Percentiles rank a stretch among this genome's conserved stretches.
phyloP scores from a whole-genome alignment of 1,140 invertebrate species.

The Pogonomyrmex californicus region DNA sequence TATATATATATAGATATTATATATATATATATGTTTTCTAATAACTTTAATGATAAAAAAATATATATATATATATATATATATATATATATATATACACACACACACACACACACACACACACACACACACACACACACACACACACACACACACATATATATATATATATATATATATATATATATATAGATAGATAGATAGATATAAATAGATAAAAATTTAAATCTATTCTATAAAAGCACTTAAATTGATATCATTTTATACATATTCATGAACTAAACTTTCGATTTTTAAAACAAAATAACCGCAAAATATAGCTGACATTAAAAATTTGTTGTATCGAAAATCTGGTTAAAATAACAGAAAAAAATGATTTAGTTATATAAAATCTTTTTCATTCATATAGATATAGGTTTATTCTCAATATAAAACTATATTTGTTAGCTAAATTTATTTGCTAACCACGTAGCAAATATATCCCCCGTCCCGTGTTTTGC shows the following conservation, averaged over 20 bases:
- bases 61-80: too few relatives aligned
- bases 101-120: too few relatives aligned
- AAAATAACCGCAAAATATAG: not conserved
- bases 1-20: too few relatives aligned
- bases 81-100: too few relatives aligned
- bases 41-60: too few relatives aligned
- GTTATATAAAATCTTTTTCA: slow-evolving; percentile 10
- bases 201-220: too few relatives aligned
- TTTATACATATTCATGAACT: not conserved
- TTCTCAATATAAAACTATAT: slow-evolving; percentile 10
- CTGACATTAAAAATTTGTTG: slow-evolving; percentile 3
- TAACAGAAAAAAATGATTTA: not conserved
- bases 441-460: slow-evolving; percentile 34
- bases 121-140: too few relatives aligned
- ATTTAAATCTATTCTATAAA: too few relatives aligned
- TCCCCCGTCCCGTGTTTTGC: slow-evolving; percentile 10
- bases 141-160: too few relatives aligned
- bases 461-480: slow-evolving; percentile 48
- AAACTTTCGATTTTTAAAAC: not conserved
- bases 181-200: too few relatives aligned
- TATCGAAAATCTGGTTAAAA: slow-evolving; percentile 11
- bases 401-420: slow-evolving; percentile 13
- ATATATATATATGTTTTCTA: too few relatives aligned
- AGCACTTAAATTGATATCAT: not conserved
- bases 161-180: too few relatives aligned